Evolutionary conservation across 2,797 vertebrate genomes (phyloP).

Genomic region (Momotus momota): DNA sequence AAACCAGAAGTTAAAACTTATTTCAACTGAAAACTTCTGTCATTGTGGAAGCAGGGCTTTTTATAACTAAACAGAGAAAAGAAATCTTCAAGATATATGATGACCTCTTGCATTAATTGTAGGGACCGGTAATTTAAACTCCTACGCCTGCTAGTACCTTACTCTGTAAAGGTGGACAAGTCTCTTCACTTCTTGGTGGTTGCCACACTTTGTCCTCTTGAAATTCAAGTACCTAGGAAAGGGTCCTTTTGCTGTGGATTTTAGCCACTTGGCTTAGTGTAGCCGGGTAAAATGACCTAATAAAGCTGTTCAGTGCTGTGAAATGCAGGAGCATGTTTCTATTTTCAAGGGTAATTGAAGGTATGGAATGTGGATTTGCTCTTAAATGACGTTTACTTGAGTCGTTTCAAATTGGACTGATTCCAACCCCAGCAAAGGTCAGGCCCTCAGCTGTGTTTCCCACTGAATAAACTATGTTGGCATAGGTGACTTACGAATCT

Average conservation of each 20-base stretch:
- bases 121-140: background rate
- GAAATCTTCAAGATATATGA: background rate
- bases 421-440: background rate
- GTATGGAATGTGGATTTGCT: background rate
- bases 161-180: background rate
- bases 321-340: background rate
- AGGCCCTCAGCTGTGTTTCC: background rate
- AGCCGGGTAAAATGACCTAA: background rate
- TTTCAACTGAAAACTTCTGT: background rate
- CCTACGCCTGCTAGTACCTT: background rate
- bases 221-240: background rate
- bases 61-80: background rate
- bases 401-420: background rate
- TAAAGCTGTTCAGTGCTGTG: background rate
- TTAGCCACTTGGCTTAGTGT: background rate
- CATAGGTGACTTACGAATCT: fast-evolving
- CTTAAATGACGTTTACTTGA: background rate
- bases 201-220: background rate
- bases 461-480: background rate
- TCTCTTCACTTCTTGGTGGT: background rate
- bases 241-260: background rate
- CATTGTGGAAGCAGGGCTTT: background rate
- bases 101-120: background rate
- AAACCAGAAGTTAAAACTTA: background rate
- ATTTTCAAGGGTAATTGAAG: background rate